Percentiles rank a stretch among this genome's conserved stretches.
Conservation (phyloP, 1,140 invertebrate species). For the Tyrophagus putrescentiae region DNA sequence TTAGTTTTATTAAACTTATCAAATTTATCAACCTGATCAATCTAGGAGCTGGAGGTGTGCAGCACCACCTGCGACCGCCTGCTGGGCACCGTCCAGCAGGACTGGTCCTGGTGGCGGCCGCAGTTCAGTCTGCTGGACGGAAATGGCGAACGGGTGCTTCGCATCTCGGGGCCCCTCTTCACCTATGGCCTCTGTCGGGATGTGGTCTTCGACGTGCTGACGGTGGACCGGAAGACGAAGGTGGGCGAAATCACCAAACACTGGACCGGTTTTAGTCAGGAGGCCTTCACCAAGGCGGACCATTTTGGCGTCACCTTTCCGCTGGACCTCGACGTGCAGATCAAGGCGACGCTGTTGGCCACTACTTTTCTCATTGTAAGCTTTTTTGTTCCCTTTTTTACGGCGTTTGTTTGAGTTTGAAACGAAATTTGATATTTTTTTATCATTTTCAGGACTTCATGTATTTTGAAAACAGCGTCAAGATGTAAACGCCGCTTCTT, state of each 20-base stretch:
- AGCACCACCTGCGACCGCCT: slow-evolving; percentile 27
- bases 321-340: slow-evolving; percentile 57
- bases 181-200: slow-evolving; percentile 40
- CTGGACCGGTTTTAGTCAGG: slow-evolving; percentile 52
- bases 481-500: no score
- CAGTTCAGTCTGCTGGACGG: slow-evolving; percentile 59
- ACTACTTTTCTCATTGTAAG: slow-evolving; percentile 41
- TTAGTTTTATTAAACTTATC: no score
- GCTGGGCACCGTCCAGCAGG: slow-evolving; percentile 60
- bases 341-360: slow-evolving; percentile 61
- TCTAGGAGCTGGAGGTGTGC: slow-evolving; percentile 32
- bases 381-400: slow-evolving; percentile 16
- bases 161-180: slow-evolving; percentile 65
- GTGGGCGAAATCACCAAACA: slow-evolving; percentile 62
- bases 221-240: slow-evolving; percentile 25
- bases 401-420: no score
- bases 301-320: slow-evolving; percentile 64
- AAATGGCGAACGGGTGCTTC: slow-evolving; percentile 52
- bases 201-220: slow-evolving; percentile 39
- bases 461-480: slow-evolving; percentile 47
- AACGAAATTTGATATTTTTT: no score
- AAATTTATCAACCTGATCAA: no score
- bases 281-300: slow-evolving; percentile 57
- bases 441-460: slow-evolving; percentile 49
- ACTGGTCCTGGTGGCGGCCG: slow-evolving; percentile 62